Base-by-base conservation (phyloP, 1,140 invertebrate species). In the Euglossa dilemma region DNA sequence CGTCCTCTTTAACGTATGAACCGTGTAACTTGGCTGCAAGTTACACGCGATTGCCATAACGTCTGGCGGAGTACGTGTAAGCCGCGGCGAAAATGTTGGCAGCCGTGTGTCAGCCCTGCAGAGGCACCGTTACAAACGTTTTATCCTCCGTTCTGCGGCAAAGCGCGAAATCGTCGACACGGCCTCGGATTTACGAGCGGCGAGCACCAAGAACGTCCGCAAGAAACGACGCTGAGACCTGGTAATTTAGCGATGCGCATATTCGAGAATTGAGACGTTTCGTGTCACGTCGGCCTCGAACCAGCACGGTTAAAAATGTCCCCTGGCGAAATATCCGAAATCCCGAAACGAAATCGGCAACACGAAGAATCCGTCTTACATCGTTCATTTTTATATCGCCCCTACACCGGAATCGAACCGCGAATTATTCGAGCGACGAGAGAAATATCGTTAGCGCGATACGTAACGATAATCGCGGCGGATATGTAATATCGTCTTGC, bases 91-190 rank as follows among this genome's bases (percentile, higher is more conserved):
- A 75, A 67, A 69, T 84, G 66, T 79, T 74, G 84, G 54, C 84
- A 56, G 28, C 45, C 50, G 70, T 66, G 72, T 67, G 61, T 63
- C 77, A 64, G 50, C 56, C 54, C 50, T 78, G 23, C 79, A 59
- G 72, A 54, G 64, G 54, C 66, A 70, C 75, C n/a, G 82, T 79
- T 84, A 71, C 67, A 69, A 71, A 85, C 72, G 72, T 71, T 80
- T 72, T 73, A 54, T 50, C 72, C 78, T 23, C 66, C 7, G 66
- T 52, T 57, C 64, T 67, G 83, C 74, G 61, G 64, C 78, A 64
- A 87, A 73, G 78, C 72, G 85, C 73, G 85, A 86, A 83, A 87
- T 87, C 84, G 85, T 76, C 73, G 84, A 86, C 85, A 54, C 78
- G 79, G 81, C 59, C 50, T 61, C 77, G 72, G 73, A 87, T 87